Base-by-base conservation (phyloP, 1,140 invertebrate genomes). In the Drosophila nasuta region DNA sequence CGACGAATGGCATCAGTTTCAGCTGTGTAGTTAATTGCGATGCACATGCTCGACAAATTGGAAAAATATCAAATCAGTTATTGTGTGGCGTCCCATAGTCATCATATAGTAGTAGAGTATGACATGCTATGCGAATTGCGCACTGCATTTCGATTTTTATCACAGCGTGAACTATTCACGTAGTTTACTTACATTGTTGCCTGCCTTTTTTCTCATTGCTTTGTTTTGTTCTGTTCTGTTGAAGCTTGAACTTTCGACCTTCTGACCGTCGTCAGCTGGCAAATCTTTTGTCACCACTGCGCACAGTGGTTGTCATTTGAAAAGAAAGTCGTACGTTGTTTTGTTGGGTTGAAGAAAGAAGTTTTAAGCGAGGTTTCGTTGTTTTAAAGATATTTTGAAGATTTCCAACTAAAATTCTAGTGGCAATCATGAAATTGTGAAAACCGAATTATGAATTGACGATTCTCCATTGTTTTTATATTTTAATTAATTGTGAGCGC, bases 201-300 rank as follows among this genome's bases (percentile, higher is more conserved):
- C 8, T 38, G 35, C 10, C 35, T 38, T 11, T 38, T 33, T 33
- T 33, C 33, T 33, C 5, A 1, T 33, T 25, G 20, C 20, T 33
- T 38, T 38, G 35, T 38, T 38, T 38, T 58, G 20, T 25, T 25
- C 20, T 70, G 62, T 74, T 51, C 15, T 57, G 49, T 41, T 62
- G 52, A 59, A 43, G 8, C 52, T 54, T 83, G 67, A 83, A 79
- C 81, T 83, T 79, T 79, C 59, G 81, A 79, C 73, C 70, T 75
- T 70, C 48, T 81, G 63, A 73, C 5, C 6, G 49, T 13, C 49
- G n/a, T 10, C 49, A 13, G 25, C 7, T 8, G 2, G 35, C 25
- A 52, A 30, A 52, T 52, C 1, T 52, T 4, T n/a, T 30, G 25
- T 33, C 11, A 30, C 49, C 41, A 1, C 41, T 13, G n/a, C 11